Percentiles rank a stretch among this genome's conserved stretches.
These are phyloP conservation scores for Abrostola triplasia DNA, from an alignment of 2,888 invertebrate species.

Conservation along the genomic window DNA sequence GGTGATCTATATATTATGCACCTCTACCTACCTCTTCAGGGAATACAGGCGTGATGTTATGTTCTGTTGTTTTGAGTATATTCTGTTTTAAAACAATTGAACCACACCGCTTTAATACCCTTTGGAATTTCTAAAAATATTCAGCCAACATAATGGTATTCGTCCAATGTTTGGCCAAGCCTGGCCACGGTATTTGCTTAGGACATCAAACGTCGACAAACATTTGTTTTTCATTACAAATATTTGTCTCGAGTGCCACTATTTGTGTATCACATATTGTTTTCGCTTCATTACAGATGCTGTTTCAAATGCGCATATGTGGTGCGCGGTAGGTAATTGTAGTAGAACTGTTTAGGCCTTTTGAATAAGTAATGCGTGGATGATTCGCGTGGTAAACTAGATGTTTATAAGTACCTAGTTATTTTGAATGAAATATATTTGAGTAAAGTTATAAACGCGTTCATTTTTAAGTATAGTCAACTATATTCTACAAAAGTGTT, in stretches of 20 bases:
- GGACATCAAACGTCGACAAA: conserved; percentile 62
- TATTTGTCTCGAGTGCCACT: conserved; percentile 59
- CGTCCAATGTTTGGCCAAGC: conserved; percentile 48
- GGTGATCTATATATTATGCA: too few relatives aligned
- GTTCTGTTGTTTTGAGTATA: background rate
- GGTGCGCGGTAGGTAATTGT: conserved; percentile 8
- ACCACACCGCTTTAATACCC: too few relatives aligned
- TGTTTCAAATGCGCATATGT: conserved; percentile 36
- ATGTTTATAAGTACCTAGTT: background rate
- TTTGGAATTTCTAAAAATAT: conserved; percentile 27
- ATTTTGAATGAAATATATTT: background rate
- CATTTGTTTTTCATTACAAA: conserved; percentile 64
- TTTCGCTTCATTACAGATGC: conserved; percentile 56
- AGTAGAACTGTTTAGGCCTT: conserved; percentile 17
- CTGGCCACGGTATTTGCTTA: conserved; percentile 51
- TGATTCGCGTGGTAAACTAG: too few relatives aligned
- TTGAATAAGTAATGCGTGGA: background rate
- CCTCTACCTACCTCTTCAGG: too few relatives aligned
- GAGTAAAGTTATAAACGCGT: too few relatives aligned
- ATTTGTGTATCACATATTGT: conserved; percentile 58
- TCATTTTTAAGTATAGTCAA: too few relatives aligned
- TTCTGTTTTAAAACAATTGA: background rate
- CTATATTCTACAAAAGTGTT: too few relatives aligned
- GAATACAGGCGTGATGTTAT: background rate
- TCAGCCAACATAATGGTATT: conserved; percentile 20